These are phyloP conservation scores for Perithous albicinctus DNA, from an alignment of 2,888 invertebrate genomes.

Conservation along the genomic window DNA sequence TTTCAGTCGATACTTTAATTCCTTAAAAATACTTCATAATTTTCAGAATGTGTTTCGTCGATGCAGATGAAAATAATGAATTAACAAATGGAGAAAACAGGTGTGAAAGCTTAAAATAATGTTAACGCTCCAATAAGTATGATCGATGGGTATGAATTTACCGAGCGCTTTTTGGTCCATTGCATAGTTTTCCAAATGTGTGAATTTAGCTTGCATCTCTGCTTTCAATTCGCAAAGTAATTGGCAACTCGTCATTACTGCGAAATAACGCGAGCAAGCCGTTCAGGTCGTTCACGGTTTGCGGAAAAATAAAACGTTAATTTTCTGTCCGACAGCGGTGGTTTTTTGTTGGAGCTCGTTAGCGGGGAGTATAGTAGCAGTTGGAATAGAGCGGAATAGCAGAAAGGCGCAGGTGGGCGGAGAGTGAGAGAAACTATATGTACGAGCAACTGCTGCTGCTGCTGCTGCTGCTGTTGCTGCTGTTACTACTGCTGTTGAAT, in stretches of 20 bases:
- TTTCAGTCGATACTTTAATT: too few species aligned
- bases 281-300: background rate
- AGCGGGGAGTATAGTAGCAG: background rate
- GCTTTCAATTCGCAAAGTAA: background rate
- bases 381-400: background rate
- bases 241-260: conserved; percentile 11
- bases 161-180: too few species aligned
- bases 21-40: too few species aligned
- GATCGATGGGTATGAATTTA: too few species aligned
- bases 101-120: too few species aligned
- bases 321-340: conserved; percentile 17
- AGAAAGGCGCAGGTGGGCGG: background rate
- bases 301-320: conserved; percentile 24
- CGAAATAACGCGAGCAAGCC: conserved; percentile 1
- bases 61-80: too few species aligned
- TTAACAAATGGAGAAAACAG: too few species aligned
- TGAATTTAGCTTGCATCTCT: background rate
- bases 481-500: background rate
- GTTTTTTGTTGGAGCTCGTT: conserved; percentile 12
- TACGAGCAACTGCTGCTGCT: background rate
- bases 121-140: too few species aligned
- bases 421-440: too few species aligned
- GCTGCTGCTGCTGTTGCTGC: background rate
- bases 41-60: too few species aligned
- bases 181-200: too few species aligned